Conservation (phyloP, 2,797 vertebrate species). For the Danio choprae region DNA sequence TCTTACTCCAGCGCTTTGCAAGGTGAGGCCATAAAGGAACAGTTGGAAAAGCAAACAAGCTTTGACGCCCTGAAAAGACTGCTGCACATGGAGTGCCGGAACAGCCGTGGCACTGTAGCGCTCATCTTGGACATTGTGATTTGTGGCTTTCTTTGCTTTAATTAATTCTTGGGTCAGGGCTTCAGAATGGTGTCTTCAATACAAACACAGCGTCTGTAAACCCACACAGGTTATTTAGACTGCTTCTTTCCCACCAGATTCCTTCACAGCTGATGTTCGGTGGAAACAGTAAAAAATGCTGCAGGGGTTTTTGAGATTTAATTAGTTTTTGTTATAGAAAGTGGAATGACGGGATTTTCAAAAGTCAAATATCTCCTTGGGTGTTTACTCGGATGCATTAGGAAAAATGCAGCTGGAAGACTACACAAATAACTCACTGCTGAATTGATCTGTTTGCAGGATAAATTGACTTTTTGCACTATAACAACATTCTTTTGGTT, state of each 20-base stretch:
- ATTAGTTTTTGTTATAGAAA: slow-evolving; percentile 66
- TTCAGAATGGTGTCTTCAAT: slow-evolving; percentile 59
- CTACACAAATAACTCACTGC: slow-evolving; percentile 35
- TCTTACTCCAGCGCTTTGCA: slow-evolving; percentile 65
- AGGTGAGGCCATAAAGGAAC: slow-evolving; percentile 71
- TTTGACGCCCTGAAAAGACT: slow-evolving; percentile 74
- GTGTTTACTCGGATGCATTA: slow-evolving; percentile 43
- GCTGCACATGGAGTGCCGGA: slow-evolving; percentile 58
- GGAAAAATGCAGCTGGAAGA: slow-evolving; percentile 26
- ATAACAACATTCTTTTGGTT: slow-evolving; percentile 29
- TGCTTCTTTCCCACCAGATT: slow-evolving; percentile 56
- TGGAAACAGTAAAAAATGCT: slow-evolving; percentile 60
- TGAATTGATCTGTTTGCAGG: slow-evolving; percentile 40
- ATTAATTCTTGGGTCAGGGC: slow-evolving; percentile 62
- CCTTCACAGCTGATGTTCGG: slow-evolving; percentile 48
- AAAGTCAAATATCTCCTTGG: slow-evolving; percentile 60
- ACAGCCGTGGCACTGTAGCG: slow-evolving; percentile 54
- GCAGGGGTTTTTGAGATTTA: slow-evolving; percentile 65
- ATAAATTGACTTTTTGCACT: slow-evolving; percentile 43
- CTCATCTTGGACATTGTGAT: slow-evolving; percentile 46
- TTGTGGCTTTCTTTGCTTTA: slow-evolving; percentile 50
- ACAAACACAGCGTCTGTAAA: slow-evolving; percentile 57
- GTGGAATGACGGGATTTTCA: slow-evolving; percentile 62
- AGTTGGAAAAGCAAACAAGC: slow-evolving; percentile 76
- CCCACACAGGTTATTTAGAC: slow-evolving; percentile 46